Base-by-base conservation (phyloP, 2,888 invertebrate genomes). In the Hybos culiciformis region DNA sequence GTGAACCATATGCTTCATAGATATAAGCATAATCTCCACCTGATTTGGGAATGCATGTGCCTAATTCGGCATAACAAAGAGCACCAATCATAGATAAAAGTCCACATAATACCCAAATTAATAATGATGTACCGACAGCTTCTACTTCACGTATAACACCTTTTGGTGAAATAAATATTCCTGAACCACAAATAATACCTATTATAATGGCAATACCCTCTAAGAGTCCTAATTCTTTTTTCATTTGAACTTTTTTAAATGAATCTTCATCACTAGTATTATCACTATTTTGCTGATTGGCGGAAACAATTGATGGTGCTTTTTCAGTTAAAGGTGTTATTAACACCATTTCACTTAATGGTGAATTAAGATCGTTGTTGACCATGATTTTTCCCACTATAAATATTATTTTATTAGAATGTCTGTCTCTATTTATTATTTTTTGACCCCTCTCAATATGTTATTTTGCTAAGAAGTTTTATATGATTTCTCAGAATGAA, bases 1-100 rank as follows among this genome's bases (percentile, higher is more conserved):
- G 65, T 3, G 84, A 75, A 20, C 96, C 96, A 60, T 81, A 96
- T 2, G 94, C 87, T 65, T 92, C 84, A 56, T 80, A 75, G 50
- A 97, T 93, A 58, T 97, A 97, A 26, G 93, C 92, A 65, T 97
- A 97, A 69, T 97, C 96, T 3, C 94, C 96, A 18, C 96, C 96
- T 46, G 92, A 93, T 59, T 90, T 85, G 4, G 91, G 86, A 58
- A 97, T 81, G 14, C 59, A 58, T 4, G 67, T 66, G 56, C 83
- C 97, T 47, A 98, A 69, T 72, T 98, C 97, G 9, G 97, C 94
- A 63, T 98, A 98, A 54, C 96, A 96, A 33, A 96, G 68, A 2
- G 97, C 96, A 8, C 97, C 97, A 24, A 96, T 75, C 68, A 90
- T 85, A 1, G 93, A 92, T 29, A 96, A 70, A 5, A 87, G 56